Conservation (phyloP, 2,888 invertebrate species). For the Pollenia griseotomentosa region DNA sequence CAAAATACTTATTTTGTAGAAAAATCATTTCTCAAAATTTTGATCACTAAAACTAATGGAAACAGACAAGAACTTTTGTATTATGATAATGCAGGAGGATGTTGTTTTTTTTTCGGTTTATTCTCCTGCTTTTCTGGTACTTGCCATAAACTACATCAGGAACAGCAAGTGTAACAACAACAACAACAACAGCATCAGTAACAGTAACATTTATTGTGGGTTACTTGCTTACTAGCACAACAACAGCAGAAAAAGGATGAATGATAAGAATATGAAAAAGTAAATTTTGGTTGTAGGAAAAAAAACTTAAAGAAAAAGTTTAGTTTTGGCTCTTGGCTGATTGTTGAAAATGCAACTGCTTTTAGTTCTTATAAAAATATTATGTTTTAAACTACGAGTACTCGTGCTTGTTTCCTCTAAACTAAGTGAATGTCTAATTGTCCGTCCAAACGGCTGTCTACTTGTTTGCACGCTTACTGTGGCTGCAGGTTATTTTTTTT, state of each 20-base stretch:
- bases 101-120: slow-evolving; percentile 11
- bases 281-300: slow-evolving; percentile 1
- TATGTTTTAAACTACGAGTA: slow-evolving; percentile 49
- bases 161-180: slow-evolving; percentile 34
- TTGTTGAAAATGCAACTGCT: slow-evolving; percentile 63
- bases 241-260: slow-evolving; percentile 10
- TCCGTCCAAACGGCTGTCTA: not conserved
- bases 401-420: slow-evolving; percentile 28
- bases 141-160: slow-evolving; percentile 42
- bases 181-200: not conserved
- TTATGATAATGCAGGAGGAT: slow-evolving; percentile 64
- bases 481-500: not conserved
- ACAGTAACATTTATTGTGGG: not conserved
- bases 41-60: slow-evolving; percentile 55
- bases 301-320: slow-evolving; percentile 7
- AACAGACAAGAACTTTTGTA: slow-evolving; percentile 60
- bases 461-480: not conserved
- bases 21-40: slow-evolving; percentile 59
- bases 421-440: slow-evolving; percentile 29
- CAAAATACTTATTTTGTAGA: slow-evolving; percentile 28
- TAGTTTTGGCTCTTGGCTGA: slow-evolving; percentile 63
- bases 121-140: not conserved
- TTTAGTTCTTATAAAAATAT: slow-evolving; percentile 63
- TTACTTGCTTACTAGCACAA: slow-evolving; percentile 16
- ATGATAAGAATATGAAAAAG: slow-evolving; percentile 18